A percentile compares a stretch with the other conserved stretches of the same genome.
phyloP scores from a whole-genome alignment of 2,888 invertebrate genomes.

The Hyalella azteca region DNA sequence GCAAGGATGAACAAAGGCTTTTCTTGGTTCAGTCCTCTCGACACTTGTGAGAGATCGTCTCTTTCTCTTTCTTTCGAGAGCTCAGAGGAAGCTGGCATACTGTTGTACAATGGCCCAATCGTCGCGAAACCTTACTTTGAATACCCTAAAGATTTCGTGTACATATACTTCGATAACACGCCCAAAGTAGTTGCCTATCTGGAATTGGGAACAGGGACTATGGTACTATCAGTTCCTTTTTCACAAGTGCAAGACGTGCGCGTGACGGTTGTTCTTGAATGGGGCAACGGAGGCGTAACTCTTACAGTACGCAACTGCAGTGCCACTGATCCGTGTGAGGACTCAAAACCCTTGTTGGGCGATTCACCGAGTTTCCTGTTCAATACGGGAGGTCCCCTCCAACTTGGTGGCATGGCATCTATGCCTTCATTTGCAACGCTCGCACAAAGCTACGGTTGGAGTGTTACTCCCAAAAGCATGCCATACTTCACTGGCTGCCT shows the following conservation, averaged over 20 bases:
- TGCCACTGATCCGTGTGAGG: slow-evolving; percentile 41
- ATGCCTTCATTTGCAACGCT: slow-evolving; percentile 42
- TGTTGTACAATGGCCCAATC: slow-evolving; percentile 51
- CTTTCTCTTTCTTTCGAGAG: slow-evolving; percentile 47
- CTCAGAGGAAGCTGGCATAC: slow-evolving; percentile 40
- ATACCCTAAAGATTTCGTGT: slow-evolving; percentile 51
- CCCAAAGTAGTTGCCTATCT: slow-evolving; percentile 49
- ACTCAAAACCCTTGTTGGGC: slow-evolving; percentile 37
- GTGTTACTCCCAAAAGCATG: slow-evolving; percentile 37
- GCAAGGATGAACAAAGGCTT: slow-evolving; percentile 49
- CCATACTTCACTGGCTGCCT: slow-evolving; percentile 51
- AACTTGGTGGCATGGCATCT: slow-evolving; percentile 48
- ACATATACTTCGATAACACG: slow-evolving; percentile 43
- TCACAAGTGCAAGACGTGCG: neutral
- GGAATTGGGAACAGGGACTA: slow-evolving; percentile 49
- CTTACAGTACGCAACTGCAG: slow-evolving; percentile 47
- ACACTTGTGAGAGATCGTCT: slow-evolving; percentile 47
- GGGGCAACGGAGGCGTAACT: slow-evolving; percentile 40
- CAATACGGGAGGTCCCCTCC: slow-evolving; percentile 52
- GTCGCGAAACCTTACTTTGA: slow-evolving; percentile 44
- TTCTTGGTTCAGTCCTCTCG: slow-evolving; percentile 52
- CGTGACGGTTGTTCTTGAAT: slow-evolving; percentile 42
- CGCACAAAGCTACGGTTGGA: slow-evolving; percentile 47
- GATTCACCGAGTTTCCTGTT: slow-evolving; percentile 44
- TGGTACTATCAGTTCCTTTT: slow-evolving; percentile 46